phyloP scores from a whole-genome alignment of 1,140 invertebrate species.

The Bombus affinis region DNA sequence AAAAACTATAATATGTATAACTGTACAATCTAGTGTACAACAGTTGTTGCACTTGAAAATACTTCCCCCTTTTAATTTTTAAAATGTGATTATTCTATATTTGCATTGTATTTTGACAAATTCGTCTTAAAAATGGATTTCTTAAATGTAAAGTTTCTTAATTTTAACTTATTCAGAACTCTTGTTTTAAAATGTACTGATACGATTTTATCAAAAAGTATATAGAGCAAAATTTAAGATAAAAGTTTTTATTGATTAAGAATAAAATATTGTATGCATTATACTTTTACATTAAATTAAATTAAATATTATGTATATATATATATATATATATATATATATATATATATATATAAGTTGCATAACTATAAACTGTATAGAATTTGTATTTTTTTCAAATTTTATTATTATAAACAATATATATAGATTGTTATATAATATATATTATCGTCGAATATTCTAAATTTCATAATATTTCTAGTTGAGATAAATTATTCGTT shows the following conservation, averaged over 20 bases:
- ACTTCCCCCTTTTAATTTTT: neutral
- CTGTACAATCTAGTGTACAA: neutral
- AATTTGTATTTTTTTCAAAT: neutral
- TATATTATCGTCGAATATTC: neutral
- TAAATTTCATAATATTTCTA: neutral
- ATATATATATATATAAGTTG: too few species aligned
- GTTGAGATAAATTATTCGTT: neutral
- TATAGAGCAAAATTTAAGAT: neutral
- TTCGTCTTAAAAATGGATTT: neutral
- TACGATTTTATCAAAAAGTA: neutral
- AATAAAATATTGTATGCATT: neutral
- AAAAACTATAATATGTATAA: neutral
- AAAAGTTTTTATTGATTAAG: neutral
- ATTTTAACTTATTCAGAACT: neutral
- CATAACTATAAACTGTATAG: neutral
- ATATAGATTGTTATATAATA: neutral
- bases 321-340: too few species aligned
- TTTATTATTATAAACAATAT: neutral
- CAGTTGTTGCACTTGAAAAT: neutral
- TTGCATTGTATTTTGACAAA: neutral
- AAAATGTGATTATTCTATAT: neutral
- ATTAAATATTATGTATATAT: neutral
- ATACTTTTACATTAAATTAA: neutral
- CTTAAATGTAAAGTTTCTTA: neutral
- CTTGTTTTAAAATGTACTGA: neutral